Evolutionary conservation across 2,797 vertebrate genomes (phyloP), one percentile per base, ranked within the genome.

Genomic region (Sardinella longiceps): DNA sequence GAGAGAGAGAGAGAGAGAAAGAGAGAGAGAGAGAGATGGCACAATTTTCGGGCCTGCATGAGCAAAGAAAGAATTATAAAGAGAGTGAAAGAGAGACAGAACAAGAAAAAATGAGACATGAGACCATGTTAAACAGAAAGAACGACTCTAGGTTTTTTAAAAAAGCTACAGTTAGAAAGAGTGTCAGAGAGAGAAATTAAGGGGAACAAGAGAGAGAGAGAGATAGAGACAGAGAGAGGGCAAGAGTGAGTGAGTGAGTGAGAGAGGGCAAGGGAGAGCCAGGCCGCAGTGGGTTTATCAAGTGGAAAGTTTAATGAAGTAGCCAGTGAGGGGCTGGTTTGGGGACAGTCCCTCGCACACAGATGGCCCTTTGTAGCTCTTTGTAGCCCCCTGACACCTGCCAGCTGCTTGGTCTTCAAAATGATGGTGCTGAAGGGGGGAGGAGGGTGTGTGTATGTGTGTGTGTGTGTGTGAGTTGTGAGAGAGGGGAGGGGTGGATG

Each of bases 331-430:
- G 93, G 95, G 92, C 93, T 92, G 92, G 93, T 92, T 30, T 70
- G 93, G 93, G 95, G 96, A 97, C 95, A 90, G 95, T 94, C 93
- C 94, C 92, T 91, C 91, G 94, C 92, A 96, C 96, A 97, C 98
- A 99, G 98, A 99, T 98, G 98, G 97, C 95, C 95, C 96, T 97
- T 98, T 99, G 97, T 99, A 96, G 96, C 95, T 70, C 63, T 70
- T 70, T 70, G 63, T 70, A 70, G 63, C 63, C 30, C 90, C 92
- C 94, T 97, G 97, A 99, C 98, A 98, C 98, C 97, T 97, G 97
- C 97, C 97, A 98, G 97, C 97, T 98, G 98, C 96, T 97, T 95
- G 94, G 86, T 82, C 90, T 89, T 89, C 88, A 87, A 87, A 89
- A 87, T 87, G 88, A 90, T 86, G 85, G 88, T 77, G 85, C 60